Evolutionary conservation across 2,113 vertebrate species (phyloP).

Genomic region (Sceloporus tristichus): DNA sequence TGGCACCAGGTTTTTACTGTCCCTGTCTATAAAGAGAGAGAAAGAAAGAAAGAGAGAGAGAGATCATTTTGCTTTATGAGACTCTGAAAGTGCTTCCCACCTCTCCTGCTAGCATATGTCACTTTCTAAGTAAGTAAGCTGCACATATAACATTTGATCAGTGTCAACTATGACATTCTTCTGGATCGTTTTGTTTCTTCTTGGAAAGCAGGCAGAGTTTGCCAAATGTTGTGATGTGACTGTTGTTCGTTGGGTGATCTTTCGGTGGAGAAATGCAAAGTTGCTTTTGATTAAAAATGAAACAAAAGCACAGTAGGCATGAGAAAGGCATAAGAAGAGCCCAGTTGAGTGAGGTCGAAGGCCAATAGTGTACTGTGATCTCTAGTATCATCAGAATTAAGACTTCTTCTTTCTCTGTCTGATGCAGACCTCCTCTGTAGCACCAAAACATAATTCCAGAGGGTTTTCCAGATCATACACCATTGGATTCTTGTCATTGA

Average conservation of each 20-base stretch:
- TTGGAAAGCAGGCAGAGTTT: slow-evolving; percentile 61
- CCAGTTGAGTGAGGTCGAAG: background rate
- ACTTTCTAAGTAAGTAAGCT: slow-evolving; percentile 18
- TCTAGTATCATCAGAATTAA: too few relatives aligned
- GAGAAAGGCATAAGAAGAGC: background rate
- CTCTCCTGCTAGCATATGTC: slow-evolving; percentile 60
- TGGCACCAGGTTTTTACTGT: slow-evolving; percentile 32
- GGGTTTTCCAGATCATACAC: too few relatives aligned
- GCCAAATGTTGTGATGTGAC: slow-evolving; percentile 61
- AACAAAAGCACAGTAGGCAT: slow-evolving; percentile 34
- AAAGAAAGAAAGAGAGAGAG: slow-evolving; percentile 43
- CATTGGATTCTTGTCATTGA: too few relatives aligned
- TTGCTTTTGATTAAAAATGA: slow-evolving; percentile 68
- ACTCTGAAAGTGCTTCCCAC: slow-evolving; percentile 59
- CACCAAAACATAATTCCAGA: too few relatives aligned
- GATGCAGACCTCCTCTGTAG: too few relatives aligned
- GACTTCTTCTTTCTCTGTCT: too few relatives aligned
- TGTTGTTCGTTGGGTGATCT: slow-evolving; percentile 60
- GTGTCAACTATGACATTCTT: slow-evolving; percentile 67
- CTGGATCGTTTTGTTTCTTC: slow-evolving; percentile 56
- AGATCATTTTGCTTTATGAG: slow-evolving; percentile 52
- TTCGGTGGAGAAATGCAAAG: slow-evolving; percentile 51
- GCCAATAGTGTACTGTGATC: too few relatives aligned
- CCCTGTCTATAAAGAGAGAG: slow-evolving; percentile 44
- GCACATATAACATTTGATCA: slow-evolving; percentile 59